Percentiles rank a stretch among this genome's conserved stretches.
These are phyloP conservation scores for Plutomurus gul DNA, from an alignment of 1,140 invertebrate genomes.

Conservation along the genomic window DNA sequence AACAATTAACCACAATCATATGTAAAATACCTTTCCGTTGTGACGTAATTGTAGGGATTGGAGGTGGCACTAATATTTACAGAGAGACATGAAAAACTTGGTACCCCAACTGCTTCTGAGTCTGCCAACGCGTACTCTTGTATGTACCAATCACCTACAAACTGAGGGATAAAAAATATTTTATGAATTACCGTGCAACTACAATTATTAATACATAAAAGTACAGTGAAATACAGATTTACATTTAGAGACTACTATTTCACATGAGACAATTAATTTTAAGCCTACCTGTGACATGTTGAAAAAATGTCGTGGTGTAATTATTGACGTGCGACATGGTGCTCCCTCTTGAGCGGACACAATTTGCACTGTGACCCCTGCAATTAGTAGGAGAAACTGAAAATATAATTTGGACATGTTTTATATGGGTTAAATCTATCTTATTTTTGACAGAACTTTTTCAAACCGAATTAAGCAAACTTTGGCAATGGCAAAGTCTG, in stretches of 20 bases:
- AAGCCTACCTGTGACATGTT: conserved; percentile 1
- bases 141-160: conserved; percentile 16
- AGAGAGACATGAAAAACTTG: not conserved
- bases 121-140: not conserved
- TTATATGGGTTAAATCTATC: too few relatives aligned
- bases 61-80: conserved; percentile 1
- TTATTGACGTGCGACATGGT: not conserved
- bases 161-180: not conserved
- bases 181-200: not conserved
- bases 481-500: too few relatives aligned
- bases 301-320: not conserved
- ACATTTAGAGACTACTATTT: too few relatives aligned
- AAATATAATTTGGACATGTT: too few relatives aligned
- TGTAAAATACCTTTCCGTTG: not conserved
- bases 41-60: not conserved
- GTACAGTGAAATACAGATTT: too few relatives aligned
- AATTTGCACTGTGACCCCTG: not conserved
- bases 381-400: too few relatives aligned
- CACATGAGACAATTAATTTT: too few relatives aligned
- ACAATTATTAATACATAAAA: too few relatives aligned
- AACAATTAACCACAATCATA: too few relatives aligned
- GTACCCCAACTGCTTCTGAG: not conserved
- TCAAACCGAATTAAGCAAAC: too few relatives aligned
- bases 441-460: too few relatives aligned
- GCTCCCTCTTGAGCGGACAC: not conserved